These are phyloP conservation scores for Hyppa rectilinea DNA, from an alignment of 2,888 invertebrate species.

Conservation along the genomic window DNA sequence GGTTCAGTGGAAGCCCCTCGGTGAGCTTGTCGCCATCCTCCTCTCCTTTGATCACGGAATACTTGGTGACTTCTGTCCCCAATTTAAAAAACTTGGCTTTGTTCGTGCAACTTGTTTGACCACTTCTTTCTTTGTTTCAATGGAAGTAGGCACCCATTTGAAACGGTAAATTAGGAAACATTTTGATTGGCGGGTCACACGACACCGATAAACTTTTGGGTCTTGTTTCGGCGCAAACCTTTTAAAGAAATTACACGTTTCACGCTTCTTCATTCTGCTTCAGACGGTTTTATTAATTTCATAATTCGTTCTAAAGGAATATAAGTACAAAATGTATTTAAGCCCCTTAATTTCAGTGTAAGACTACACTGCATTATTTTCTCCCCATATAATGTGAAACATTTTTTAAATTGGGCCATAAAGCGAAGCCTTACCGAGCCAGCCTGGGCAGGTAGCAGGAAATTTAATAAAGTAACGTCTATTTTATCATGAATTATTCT, in stretches of 20 bases:
- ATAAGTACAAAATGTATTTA: slow-evolving; percentile 55
- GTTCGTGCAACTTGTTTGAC: slow-evolving; percentile 76
- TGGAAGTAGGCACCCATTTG: slow-evolving; percentile 70
- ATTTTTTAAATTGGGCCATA: slow-evolving; percentile 87
- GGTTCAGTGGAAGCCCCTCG: slow-evolving; percentile 71
- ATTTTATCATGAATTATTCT: slow-evolving; percentile 84
- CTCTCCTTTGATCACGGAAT: slow-evolving; percentile 82
- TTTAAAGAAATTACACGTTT: slow-evolving; percentile 72
- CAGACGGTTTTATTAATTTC: slow-evolving; percentile 69
- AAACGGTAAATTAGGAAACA: slow-evolving; percentile 75
- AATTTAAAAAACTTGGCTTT: slow-evolving; percentile 79
- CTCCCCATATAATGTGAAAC: slow-evolving; percentile 82
- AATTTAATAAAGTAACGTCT: slow-evolving; percentile 87
- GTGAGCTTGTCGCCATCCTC: slow-evolving; percentile 72
- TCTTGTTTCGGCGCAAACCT: slow-evolving; percentile 69
- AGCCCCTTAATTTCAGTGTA: slow-evolving; percentile 76
- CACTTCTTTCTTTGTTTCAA: slow-evolving; percentile 77
- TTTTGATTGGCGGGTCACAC: slow-evolving; percentile 75
- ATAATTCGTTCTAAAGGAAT: slow-evolving; percentile 56
- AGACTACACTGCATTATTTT: slow-evolving; percentile 82
- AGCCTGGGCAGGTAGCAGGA: slow-evolving; percentile 78
- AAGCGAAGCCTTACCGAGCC: slow-evolving; percentile 82
- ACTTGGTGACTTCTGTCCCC: slow-evolving; percentile 78
- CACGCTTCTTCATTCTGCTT: slow-evolving; percentile 50
- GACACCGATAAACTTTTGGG: slow-evolving; percentile 73